Conservation (phyloP, 2,797 vertebrate species). For the Alectoris magna region DNA sequence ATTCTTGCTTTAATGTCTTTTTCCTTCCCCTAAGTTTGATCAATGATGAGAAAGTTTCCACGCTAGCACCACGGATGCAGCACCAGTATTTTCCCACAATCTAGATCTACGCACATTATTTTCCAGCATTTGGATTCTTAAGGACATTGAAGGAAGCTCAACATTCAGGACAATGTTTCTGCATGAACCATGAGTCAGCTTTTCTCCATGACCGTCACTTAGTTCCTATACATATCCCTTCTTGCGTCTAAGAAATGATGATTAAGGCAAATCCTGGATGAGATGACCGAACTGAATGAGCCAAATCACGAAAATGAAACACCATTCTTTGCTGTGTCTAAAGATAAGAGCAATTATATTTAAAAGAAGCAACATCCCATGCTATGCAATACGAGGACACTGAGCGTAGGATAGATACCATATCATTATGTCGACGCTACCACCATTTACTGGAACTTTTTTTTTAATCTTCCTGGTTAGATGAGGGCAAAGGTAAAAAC, state of each 20-base stretch:
- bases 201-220: neutral
- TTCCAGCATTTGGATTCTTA: neutral
- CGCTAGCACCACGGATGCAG: rapidly evolving
- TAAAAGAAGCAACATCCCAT: neutral
- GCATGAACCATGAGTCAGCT: neutral
- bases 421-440: neutral
- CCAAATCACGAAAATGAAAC: neutral
- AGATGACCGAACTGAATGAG: neutral
- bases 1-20: neutral
- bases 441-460: neutral
- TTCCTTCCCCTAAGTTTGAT: neutral
- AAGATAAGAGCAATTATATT: conserved; percentile 19
- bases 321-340: neutral
- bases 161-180: neutral
- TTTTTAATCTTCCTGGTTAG: neutral
- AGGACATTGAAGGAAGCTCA: neutral
- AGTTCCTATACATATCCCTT: neutral
- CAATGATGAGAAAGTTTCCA: neutral
- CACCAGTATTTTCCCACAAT: neutral
- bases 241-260: neutral
- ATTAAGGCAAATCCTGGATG: neutral
- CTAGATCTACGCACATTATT: neutral
- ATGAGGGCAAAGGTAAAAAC: neutral
- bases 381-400: neutral
- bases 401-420: neutral